A percentile compares a stretch with the other conserved stretches of the same genome.
phyloP scores from a whole-genome alignment of 2,888 invertebrate species.

The Ashinkailepas kermadecensis region DNA sequence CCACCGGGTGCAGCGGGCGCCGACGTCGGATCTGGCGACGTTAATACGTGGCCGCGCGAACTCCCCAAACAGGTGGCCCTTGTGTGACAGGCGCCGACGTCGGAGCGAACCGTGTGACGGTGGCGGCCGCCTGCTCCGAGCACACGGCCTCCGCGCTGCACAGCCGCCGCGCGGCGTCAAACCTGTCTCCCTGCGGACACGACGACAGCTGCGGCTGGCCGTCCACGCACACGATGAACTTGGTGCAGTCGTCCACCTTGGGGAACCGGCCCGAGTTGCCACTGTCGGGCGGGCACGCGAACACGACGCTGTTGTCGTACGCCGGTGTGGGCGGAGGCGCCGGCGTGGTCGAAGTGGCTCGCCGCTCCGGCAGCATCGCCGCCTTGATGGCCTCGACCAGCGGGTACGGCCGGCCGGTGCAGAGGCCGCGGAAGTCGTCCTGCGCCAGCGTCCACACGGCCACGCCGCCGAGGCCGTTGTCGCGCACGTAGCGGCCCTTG shows the following conservation, averaged over 20 bases:
- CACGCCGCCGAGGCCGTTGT: slow-evolving; percentile 36
- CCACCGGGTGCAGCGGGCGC: background rate
- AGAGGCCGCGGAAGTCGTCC: background rate
- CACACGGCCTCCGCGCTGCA: background rate
- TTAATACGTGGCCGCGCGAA: no score
- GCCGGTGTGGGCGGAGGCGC: background rate
- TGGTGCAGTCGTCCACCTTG: background rate
- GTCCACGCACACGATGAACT: background rate
- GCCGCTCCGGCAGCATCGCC: background rate
- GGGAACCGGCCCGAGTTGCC: background rate
- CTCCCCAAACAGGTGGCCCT: no score
- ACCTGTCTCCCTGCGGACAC: background rate
- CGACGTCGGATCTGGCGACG: no score
- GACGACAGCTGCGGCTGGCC: background rate
- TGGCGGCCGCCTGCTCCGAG: background rate
- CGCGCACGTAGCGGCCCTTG: slow-evolving; percentile 47
- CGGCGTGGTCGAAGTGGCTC: background rate
- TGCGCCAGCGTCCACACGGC: slow-evolving; percentile 32
- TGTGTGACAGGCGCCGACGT: background rate
- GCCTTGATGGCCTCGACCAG: background rate
- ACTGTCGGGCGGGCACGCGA: background rate
- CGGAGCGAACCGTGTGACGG: background rate
- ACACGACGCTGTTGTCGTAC: background rate
- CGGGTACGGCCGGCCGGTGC: background rate
- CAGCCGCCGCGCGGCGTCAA: no score